These are phyloP conservation scores for honey bee (Apis mellifera) DNA, from an alignment of 1,140 invertebrate species.

Conservation along the genomic window DNA sequence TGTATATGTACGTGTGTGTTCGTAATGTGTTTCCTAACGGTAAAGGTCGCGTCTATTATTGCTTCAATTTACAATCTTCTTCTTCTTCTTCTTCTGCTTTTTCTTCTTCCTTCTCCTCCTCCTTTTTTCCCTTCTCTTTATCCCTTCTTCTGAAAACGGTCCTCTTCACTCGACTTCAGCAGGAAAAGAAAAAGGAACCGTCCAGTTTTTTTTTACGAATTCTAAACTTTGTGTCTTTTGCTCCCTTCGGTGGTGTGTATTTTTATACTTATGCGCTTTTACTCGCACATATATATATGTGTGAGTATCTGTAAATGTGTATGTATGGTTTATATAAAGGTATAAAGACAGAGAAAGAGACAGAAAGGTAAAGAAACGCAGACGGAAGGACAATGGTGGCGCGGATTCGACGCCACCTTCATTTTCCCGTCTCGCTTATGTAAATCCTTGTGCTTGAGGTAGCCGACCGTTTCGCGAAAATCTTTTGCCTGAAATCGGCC, in stretches of 20 bases:
- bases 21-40: conserved; percentile 46
- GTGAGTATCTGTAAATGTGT: neutral
- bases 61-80: conserved; percentile 75
- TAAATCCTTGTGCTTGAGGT: conserved; percentile 46
- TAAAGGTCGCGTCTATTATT: conserved; percentile 71
- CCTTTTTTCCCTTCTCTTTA: neutral
- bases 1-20: neutral
- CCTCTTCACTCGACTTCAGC: conserved; percentile 8
- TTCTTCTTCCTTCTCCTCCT: too few relatives aligned
- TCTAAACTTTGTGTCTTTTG: conserved; percentile 51
- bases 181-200: conserved; percentile 27
- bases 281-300: neutral
- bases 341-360: neutral
- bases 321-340: neutral
- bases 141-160: conserved; percentile 47
- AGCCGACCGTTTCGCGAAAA: conserved; percentile 31
- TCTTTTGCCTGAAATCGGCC: neutral
- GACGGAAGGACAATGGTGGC: neutral
- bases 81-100: too few relatives aligned
- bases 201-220: conserved; percentile 21
- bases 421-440: conserved; percentile 8
- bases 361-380: conserved; percentile 1
- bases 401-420: conserved; percentile 7
- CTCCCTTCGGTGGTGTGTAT: conserved; percentile 48
- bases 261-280: neutral